phyloP scores from a whole-genome alignment of 2,113 vertebrate genomes.

The Protobothrops mucrosquamatus region DNA sequence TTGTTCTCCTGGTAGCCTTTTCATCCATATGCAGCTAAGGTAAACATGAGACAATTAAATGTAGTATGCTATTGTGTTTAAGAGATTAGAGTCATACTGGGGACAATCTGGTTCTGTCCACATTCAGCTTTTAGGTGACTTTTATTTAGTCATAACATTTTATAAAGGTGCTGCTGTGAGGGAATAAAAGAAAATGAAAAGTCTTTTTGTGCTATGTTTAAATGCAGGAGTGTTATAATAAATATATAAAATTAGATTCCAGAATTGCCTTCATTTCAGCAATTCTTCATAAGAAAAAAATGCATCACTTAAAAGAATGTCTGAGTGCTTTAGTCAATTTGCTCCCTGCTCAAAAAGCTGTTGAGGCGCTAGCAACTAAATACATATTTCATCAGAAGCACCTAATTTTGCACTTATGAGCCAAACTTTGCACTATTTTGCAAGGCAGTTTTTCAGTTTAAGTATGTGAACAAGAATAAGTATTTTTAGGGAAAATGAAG shows the following conservation, averaged over 20 bases:
- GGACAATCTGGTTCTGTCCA: background rate
- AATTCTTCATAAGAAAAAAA: background rate
- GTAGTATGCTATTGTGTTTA: no score
- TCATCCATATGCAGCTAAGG: background rate
- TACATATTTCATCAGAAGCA: background rate
- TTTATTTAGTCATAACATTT: background rate
- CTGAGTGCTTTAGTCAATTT: background rate
- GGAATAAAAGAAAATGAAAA: background rate
- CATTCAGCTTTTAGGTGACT: background rate
- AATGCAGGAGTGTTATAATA: background rate
- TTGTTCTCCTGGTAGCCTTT: background rate
- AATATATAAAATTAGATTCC: background rate
- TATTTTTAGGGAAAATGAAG: background rate
- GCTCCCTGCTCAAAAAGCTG: background rate
- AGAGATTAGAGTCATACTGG: background rate
- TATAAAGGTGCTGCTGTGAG: background rate
- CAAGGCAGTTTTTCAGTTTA: background rate
- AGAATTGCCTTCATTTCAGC: background rate
- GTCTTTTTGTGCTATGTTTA: background rate
- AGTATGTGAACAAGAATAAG: background rate
- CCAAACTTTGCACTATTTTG: background rate
- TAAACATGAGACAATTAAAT: background rate
- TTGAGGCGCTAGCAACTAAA: background rate
- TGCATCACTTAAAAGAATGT: background rate
- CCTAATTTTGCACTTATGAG: background rate